These are phyloP conservation scores for Alitta virens DNA, from an alignment of 2,888 invertebrate species.

Conservation along the genomic window DNA sequence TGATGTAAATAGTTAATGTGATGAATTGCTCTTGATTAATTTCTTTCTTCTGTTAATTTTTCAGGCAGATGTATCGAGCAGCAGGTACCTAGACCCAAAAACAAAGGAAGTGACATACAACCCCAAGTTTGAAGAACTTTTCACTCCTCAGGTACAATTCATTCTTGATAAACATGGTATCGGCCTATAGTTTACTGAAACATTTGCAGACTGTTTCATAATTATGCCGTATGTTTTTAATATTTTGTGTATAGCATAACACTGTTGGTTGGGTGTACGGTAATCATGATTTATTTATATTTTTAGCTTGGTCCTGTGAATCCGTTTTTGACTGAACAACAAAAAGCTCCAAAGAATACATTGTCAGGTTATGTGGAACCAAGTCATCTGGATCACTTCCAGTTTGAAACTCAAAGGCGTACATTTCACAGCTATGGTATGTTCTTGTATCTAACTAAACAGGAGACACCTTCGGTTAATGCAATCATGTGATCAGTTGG, in stretches of 20 bases:
- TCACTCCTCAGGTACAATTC: constrained; percentile 71
- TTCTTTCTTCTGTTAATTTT: too few species aligned
- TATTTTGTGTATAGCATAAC: too few species aligned
- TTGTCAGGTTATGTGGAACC: constrained; percentile 91
- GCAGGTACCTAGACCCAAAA: constrained; percentile 74
- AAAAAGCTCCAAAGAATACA: constrained; percentile 83
- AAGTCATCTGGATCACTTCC: constrained; percentile 93
- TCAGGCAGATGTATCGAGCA: constrained; percentile 71
- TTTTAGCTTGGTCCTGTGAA: constrained; percentile 78
- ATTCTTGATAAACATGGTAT: not conserved
- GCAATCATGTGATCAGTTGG: too few species aligned
- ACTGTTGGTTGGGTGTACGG: too few species aligned
- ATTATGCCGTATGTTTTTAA: too few species aligned
- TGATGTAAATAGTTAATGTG: not conserved
- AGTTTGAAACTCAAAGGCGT: constrained; percentile 92
- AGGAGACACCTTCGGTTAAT: too few species aligned
- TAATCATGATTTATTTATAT: too few species aligned
- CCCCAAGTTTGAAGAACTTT: constrained; percentile 91
- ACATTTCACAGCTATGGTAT: constrained; percentile 86
- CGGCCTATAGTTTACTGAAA: constrained; percentile 1
- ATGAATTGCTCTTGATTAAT: not conserved
- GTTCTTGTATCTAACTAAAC: too few species aligned
- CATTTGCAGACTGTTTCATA: too few species aligned
- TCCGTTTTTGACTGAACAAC: constrained; percentile 87
- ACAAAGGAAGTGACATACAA: constrained; percentile 83